Evolutionary conservation across 2,888 invertebrate species (phyloP).

Genomic region (Neocrepidodera transversa): DNA sequence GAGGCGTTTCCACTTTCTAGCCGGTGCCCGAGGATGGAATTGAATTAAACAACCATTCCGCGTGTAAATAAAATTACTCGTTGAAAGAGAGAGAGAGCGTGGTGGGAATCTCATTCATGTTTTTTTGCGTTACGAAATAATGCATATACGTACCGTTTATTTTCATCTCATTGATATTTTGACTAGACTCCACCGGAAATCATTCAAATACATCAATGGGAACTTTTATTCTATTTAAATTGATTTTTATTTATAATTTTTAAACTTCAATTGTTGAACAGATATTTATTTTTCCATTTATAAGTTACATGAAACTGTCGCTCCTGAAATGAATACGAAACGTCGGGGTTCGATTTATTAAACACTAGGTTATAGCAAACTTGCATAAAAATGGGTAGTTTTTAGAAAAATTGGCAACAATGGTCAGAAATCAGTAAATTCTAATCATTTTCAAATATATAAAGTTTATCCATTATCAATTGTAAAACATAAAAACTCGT

Average conservation of each 20-base stretch:
- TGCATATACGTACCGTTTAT: neutral
- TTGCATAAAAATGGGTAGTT: too few relatives aligned
- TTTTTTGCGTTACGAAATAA: neutral
- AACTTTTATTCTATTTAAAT: neutral
- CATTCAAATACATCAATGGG: neutral
- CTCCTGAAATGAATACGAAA: too few relatives aligned
- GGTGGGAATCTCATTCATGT: constrained; percentile 14
- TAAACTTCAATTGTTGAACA: too few relatives aligned
- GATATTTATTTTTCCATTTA: too few relatives aligned
- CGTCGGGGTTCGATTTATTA: too few relatives aligned
- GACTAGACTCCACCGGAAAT: neutral
- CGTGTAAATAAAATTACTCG: neutral
- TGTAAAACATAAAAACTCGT: too few relatives aligned
- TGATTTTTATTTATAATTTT: neutral
- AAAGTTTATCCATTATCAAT: too few relatives aligned
- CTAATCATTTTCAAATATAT: too few relatives aligned
- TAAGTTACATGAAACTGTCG: too few relatives aligned
- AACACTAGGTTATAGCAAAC: too few relatives aligned
- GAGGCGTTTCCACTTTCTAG: constrained; percentile 15
- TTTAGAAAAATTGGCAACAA: too few relatives aligned
- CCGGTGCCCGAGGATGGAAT: neutral
- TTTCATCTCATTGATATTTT: neutral
- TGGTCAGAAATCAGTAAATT: too few relatives aligned
- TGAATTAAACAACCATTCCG: neutral
- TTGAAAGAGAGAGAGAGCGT: neutral